Evolutionary conservation across 2,797 vertebrate genomes (phyloP), one percentile per base, ranked within the genome.

Genomic region (Eospalax fontanierii): DNA sequence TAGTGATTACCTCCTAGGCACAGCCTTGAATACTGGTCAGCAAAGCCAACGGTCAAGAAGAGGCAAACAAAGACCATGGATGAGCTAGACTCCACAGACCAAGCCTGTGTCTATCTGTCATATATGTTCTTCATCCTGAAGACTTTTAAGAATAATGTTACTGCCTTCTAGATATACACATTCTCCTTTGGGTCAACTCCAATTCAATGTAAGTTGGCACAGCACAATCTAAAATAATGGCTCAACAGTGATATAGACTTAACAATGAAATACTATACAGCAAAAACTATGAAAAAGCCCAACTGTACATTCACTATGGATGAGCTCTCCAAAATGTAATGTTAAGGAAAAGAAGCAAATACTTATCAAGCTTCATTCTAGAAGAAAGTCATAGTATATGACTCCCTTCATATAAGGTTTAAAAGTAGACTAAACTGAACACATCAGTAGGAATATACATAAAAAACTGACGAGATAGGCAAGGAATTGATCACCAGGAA

Each of bases 391-490:
- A 50, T 11, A 76, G 30, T 76, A 4, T 57, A 40, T 35, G 43
- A 80, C 81, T 80, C 18, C 38, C 68, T 66, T 90, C 78, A 84
- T 22, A 46, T 66, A 78, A 97, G 16, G 15, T 50, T 95, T 66
- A 76, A 95, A 57, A 95, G 68, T 16, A 94, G 9, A n/a, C 50
- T 76, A 68, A 93, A 78, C 30, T 61, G 87, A 35, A 18, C 14
- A 93, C 18, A 66, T 7, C 30, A 65, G 46, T 68, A 46, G 63
- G 73, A 57, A 14, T 14, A 78, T 57, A 43, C 9, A 18, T 6
- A 74, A 19, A 33, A 76, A 78, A 5, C 73, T 54, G 35, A 92
- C 80, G 35, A 63, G 18, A 90, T 80, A 94, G 74, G 50, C 33
- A 93, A 93, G 40, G 12, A 81, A 59, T 82, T 46, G 80, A 59